Evolutionary conservation across 2,888 invertebrate species (phyloP).

Genomic region (Oeneis ivallda): DNA sequence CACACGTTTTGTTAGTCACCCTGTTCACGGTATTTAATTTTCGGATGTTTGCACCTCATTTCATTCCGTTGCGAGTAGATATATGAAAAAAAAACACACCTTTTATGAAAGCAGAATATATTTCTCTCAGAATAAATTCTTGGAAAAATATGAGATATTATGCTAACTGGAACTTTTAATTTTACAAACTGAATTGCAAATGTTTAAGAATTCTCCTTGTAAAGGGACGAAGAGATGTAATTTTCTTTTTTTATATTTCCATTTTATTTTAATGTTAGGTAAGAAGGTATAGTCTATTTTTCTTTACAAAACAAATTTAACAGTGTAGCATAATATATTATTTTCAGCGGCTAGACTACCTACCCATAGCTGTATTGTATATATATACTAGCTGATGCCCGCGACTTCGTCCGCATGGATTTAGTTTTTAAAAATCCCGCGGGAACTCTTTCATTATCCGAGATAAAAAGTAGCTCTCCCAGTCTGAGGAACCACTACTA

Average conservation of each 20-base stretch:
- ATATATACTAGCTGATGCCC: too few relatives aligned
- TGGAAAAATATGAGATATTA: not conserved
- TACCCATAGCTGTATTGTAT: slow-evolving; percentile 14
- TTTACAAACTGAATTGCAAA: not conserved
- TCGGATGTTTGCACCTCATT: not conserved
- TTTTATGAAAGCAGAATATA: not conserved
- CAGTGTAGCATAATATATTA: slow-evolving; percentile 1
- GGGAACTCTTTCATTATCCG: too few relatives aligned
- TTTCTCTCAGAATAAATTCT: slow-evolving; percentile 4
- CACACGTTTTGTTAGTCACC: too few relatives aligned
- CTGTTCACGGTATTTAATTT: too few relatives aligned
- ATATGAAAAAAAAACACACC: not conserved
- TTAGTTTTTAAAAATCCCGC: too few relatives aligned
- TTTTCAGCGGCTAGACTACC: slow-evolving; percentile 18
- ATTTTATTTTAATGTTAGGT: slow-evolving; percentile 3
- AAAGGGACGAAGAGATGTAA: slow-evolving; percentile 3
- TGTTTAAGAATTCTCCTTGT: slow-evolving; percentile 3
- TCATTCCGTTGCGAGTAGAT: not conserved
- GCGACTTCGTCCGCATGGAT: too few relatives aligned
- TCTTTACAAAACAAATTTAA: not conserved
- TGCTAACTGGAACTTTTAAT: slow-evolving; percentile 4
- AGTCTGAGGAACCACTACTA: too few relatives aligned
- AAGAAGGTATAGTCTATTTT: not conserved
- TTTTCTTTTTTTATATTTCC: slow-evolving; percentile 3
- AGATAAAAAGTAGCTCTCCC: too few relatives aligned